Base-by-base conservation (phyloP, 2,113 vertebrate species). In the Tretioscincus oriximinensis region DNA sequence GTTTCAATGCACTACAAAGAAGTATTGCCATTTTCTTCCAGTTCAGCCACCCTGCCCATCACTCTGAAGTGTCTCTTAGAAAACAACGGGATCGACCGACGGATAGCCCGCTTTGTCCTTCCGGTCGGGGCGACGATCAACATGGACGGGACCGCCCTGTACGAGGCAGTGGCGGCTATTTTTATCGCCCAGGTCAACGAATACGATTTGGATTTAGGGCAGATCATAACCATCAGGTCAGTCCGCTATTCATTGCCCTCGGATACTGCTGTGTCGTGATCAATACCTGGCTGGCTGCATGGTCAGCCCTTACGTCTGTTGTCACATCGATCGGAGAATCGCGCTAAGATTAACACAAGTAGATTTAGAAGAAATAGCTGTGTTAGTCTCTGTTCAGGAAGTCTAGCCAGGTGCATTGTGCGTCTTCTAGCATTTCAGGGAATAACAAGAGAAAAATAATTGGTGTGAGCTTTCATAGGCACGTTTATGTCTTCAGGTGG, bases 1-100 rank as follows among this genome's bases (percentile, higher is more conserved):
- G 35, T 41, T 41, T 41, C 35, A 2, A 41, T 5, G 24, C 26
- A 9, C 26, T 26, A 2, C 6, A 51, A 74, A 67, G 10, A 21
- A 51, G 49, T 2, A 1, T 10, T 29, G 65, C 49, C 67, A 67
- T 83, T 26, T 79, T 10, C 16, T 74, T 29, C 7, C 93, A 98
- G 97, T 90, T 97, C 97, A 2, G 97, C 97, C 58, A 97, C 97
- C 0, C 84, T 97, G 84, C 97, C 97, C 88, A 97, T 97, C 94
- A 97, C 97, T 82, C 96, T 98, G 86, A 97, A 97, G 93, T 97
- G 97, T 91, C 92, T 98, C 81, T 80, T 97, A 91, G 97, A 98
- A 83, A 97, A 97, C 95, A 97, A 97, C 0, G 73, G 94, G 0
- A 95, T 97, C 0, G 96, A 98, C 91, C 85, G 96, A 0, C 96